These are phyloP conservation scores for Perdita meconis DNA, from an alignment of 2,888 invertebrate genomes.

Conservation along the genomic window DNA sequence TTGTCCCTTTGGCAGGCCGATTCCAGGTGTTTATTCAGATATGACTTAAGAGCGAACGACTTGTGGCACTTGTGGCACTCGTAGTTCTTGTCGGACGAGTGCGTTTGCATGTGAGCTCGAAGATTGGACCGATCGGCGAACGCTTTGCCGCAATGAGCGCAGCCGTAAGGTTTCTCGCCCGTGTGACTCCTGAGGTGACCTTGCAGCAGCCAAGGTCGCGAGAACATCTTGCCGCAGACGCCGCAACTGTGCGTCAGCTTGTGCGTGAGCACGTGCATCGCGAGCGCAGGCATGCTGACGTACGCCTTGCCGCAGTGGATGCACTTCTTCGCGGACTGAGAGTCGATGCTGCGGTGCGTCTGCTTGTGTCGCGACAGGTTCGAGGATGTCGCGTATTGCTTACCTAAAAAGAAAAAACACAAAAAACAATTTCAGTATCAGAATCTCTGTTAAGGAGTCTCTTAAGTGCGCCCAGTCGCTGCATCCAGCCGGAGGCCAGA, in stretches of 20 bases:
- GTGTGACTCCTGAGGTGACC: constrained; percentile 96
- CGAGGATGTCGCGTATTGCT: constrained; percentile 95
- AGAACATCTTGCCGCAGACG: constrained; percentile 97
- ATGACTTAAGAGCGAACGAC: constrained; percentile 97
- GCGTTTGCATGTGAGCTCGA: constrained; percentile 97
- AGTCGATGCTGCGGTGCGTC: constrained; percentile 94
- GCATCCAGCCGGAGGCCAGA: too few relatives aligned
- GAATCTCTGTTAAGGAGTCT: too few relatives aligned
- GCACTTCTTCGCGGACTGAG: constrained; percentile 96
- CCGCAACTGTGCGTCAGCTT: constrained; percentile 96
- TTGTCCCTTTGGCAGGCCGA: constrained; percentile 91
- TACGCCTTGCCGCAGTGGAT: constrained; percentile 99
- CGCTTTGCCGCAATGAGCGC: constrained; percentile 95
- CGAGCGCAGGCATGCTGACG: constrained; percentile 98
- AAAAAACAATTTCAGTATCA: too few relatives aligned
- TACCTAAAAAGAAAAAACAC: constrained; percentile 86
- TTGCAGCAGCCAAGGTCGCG: constrained; percentile 97
- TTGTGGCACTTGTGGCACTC: constrained; percentile 95
- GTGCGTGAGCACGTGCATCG: constrained; percentile 97
- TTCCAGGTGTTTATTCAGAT: constrained; percentile 97
- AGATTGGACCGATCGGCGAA: constrained; percentile 98
- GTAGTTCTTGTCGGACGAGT: constrained; percentile 95
- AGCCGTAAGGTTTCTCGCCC: constrained; percentile 96
- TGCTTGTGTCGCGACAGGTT: constrained; percentile 96
- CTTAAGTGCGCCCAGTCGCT: too few relatives aligned